Evolutionary conservation across 2,113 vertebrate species (phyloP), one percentile per base, ranked within the genome.

Genomic region (Gorsachius goisagi): DNA sequence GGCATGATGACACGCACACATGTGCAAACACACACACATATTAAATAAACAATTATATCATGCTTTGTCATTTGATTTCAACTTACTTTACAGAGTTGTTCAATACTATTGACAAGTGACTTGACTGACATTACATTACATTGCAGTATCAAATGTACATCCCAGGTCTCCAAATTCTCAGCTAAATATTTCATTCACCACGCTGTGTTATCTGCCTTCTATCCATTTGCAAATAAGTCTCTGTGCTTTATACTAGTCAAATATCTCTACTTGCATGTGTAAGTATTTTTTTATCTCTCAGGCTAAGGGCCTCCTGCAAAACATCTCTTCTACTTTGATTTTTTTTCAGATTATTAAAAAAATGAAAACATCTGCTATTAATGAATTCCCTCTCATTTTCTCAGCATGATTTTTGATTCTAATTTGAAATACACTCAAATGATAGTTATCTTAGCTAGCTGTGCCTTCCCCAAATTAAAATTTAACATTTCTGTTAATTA

Each of bases 1-100:
- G 81, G 47, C 66, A 96, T n/a, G 81, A 89, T 6, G 19, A 97
- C 93, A 96, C 32, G 0, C 89, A 91, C 69, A 89, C 93, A 87
- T n/a, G 44, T 80, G 85, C 82, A 92, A 90, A 95, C 85, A 97
- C 84, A 96, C 94, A 96, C 62, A 95, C 56, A 88, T 7, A 76
- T 27, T 81, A 88, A 32, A 88, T 20, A 89, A 45, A 93, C 27
- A 83, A 62, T 32, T 62, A 3, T 9, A 88, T 14, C 64, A 67
- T 59, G 17, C 73, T 84, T 92, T 84, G 30, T 24, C n/a, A 87
- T 81, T 75, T 77, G 11, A 77, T 80, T 90, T 80, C 67, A 53
- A 62, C 35, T 75, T 85, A 64, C 13, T 94, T 84, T 26, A 80
- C 33, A 89, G n/a, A 76, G 30, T 22, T 58, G 35, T 50, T 93